These are phyloP conservation scores for Alosa sapidissima DNA, from an alignment of 2,797 vertebrate species.

Conservation along the genomic window DNA sequence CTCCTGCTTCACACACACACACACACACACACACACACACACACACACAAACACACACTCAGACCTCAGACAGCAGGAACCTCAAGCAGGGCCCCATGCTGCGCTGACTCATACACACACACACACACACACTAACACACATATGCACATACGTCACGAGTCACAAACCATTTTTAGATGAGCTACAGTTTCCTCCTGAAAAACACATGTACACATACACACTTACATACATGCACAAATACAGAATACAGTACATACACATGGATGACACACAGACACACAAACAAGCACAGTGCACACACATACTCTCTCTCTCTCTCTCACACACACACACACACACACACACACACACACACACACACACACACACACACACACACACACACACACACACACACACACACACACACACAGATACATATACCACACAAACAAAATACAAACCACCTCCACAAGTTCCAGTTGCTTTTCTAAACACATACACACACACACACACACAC, in stretches of 20 bases:
- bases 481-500: background rate
- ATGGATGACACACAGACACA: background rate
- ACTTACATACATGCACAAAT: background rate
- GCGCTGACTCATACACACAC: conserved; percentile 21
- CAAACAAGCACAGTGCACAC: background rate
- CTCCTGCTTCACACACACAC: background rate
- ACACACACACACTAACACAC: background rate
- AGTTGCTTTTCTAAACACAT: background rate
- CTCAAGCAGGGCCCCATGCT: background rate
- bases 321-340: background rate
- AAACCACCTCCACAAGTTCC: background rate
- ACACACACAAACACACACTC: no score
- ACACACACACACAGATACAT: background rate
- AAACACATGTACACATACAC: background rate
- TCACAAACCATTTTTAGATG: no score
- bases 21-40: background rate
- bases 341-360: background rate
- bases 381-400: background rate
- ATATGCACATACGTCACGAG: background rate
- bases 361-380: background rate
- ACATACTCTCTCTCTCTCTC: background rate
- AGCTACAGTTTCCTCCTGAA: background rate
- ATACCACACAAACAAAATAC: background rate
- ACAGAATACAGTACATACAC: no score
- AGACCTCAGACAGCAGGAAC: background rate